phyloP scores from a whole-genome alignment of 2,113 vertebrate species.

The Salvator merianae region DNA sequence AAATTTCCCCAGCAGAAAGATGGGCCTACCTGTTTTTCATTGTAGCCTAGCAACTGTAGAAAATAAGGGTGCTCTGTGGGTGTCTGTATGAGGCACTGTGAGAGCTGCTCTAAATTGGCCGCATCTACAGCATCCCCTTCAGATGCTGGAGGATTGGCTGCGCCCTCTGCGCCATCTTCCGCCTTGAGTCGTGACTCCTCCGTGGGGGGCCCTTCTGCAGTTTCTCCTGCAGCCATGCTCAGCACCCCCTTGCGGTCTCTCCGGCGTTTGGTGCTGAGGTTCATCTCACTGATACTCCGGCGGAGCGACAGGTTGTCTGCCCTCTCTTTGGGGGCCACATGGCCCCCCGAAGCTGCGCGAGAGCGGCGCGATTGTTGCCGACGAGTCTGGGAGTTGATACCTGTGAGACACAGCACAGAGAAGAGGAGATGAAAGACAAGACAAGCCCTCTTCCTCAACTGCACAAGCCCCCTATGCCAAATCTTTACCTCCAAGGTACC shows the following conservation, averaged over 20 bases:
- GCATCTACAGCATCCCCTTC: conserved; percentile 51
- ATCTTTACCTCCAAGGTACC: no score
- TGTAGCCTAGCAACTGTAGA: conserved; percentile 88
- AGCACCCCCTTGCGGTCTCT: conserved; percentile 85
- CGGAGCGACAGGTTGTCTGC: conserved; percentile 82
- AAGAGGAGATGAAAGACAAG: background rate
- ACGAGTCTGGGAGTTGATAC: conserved; percentile 62
- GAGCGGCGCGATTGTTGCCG: conserved; percentile 82
- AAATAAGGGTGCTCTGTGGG: conserved; percentile 89
- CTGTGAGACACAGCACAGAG: conserved; percentile 28
- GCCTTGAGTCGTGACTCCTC: conserved; percentile 58
- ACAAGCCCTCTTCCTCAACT: background rate
- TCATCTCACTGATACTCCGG: conserved; percentile 93
- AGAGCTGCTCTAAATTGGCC: conserved; percentile 86
- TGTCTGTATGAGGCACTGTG: conserved; percentile 89
- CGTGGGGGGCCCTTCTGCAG: background rate
- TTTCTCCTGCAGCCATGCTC: conserved; percentile 82
- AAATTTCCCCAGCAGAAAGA: background rate
- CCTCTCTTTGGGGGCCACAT: conserved; percentile 77
- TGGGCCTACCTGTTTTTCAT: conserved; percentile 75
- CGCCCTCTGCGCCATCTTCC: conserved; percentile 62
- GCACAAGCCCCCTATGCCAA: no score
- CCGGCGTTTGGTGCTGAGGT: conserved; percentile 84
- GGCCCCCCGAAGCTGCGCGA: conserved; percentile 83
- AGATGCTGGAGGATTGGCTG: conserved; percentile 32